These are phyloP conservation scores for Poecile montanus DNA, from an alignment of 2,797 vertebrate species.

Conservation along the genomic window DNA sequence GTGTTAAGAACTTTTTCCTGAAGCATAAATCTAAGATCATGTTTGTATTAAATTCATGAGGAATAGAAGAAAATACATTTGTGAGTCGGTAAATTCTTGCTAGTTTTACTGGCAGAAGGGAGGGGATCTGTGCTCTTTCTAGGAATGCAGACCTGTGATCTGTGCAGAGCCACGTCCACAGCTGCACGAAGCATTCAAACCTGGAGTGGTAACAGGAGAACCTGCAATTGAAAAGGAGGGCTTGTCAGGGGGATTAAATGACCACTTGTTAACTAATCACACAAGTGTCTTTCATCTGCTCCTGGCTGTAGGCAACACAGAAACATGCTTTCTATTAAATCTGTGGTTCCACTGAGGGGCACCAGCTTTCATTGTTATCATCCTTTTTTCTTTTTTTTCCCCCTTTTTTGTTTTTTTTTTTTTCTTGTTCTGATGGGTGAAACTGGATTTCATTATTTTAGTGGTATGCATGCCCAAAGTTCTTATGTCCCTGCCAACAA, in stretches of 20 bases:
- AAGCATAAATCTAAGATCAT: background rate
- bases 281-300: slow-evolving; percentile 73
- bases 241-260: slow-evolving; percentile 48
- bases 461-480: slow-evolving; percentile 4
- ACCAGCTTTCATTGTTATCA: slow-evolving; percentile 49
- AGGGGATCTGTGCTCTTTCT: background rate
- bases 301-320: slow-evolving; percentile 21
- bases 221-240: background rate
- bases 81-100: background rate
- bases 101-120: background rate
- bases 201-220: background rate
- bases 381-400: background rate
- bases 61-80: background rate
- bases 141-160: background rate
- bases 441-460: slow-evolving; percentile 69
- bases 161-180: background rate
- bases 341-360: background rate
- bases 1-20: background rate
- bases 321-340: slow-evolving; percentile 73
- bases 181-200: background rate
- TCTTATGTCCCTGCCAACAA: slow-evolving; percentile 44
- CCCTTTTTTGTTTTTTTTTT: background rate
- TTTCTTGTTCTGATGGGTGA: background rate
- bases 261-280: slow-evolving; percentile 62
- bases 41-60: background rate